Conservation (phyloP, 1,140 invertebrate genomes). For the Aphaenogaster floridana region DNA sequence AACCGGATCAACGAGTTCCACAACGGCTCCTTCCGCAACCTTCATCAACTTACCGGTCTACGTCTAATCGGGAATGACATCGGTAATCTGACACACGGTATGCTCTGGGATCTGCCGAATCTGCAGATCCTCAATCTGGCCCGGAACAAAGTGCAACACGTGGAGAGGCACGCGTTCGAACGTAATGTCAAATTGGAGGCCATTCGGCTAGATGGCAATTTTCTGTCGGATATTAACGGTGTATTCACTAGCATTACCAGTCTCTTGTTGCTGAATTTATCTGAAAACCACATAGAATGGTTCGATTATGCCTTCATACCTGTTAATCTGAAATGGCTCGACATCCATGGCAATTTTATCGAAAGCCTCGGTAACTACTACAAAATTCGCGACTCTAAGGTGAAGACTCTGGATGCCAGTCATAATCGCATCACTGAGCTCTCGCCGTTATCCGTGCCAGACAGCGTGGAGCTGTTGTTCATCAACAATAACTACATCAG, state of each 20-base stretch:
- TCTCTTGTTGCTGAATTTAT: slow-evolving; percentile 95
- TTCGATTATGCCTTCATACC: slow-evolving; percentile 97
- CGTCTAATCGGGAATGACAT: slow-evolving; percentile 95
- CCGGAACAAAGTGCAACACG: slow-evolving; percentile 94
- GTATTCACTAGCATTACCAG: slow-evolving; percentile 93
- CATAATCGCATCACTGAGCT: slow-evolving; percentile 95
- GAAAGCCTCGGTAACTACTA: slow-evolving; percentile 95
- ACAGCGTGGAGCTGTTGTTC: slow-evolving; percentile 95
- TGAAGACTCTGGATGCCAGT: slow-evolving; percentile 94
- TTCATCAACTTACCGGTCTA: slow-evolving; percentile 94
- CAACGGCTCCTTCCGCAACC: slow-evolving; percentile 94
- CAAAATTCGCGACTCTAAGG: slow-evolving; percentile 89
- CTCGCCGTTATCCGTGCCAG: slow-evolving; percentile 93
- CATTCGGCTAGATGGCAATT: slow-evolving; percentile 95
- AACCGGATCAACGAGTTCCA: slow-evolving; percentile 93
- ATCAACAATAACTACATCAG: slow-evolving; percentile 96
- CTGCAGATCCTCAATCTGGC: slow-evolving; percentile 95
- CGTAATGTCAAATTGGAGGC: slow-evolving; percentile 93
- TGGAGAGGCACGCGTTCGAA: slow-evolving; percentile 94
- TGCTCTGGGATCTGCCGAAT: slow-evolving; percentile 94
- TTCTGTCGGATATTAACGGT: slow-evolving; percentile 94
- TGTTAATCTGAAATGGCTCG: slow-evolving; percentile 95
- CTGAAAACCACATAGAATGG: slow-evolving; percentile 96
- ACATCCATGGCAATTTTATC: slow-evolving; percentile 95
- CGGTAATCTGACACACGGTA: slow-evolving; percentile 93